These are phyloP conservation scores for Streptopelia turtur DNA, from an alignment of 2,797 vertebrate species.

Conservation along the genomic window DNA sequence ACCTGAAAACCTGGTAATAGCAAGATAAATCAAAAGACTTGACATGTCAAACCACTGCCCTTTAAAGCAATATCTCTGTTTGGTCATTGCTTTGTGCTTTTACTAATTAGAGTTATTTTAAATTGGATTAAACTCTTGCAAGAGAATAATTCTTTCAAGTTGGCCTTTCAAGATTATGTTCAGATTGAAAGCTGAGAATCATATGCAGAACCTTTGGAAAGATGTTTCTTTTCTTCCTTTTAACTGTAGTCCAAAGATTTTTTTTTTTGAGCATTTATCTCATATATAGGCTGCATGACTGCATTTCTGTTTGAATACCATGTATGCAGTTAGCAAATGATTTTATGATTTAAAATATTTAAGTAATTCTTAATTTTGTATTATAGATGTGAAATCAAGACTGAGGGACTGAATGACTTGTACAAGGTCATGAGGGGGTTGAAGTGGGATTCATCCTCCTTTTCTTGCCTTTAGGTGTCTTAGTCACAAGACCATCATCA, in stretches of 20 bases:
- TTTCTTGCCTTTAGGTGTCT: background rate
- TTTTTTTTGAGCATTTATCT: background rate
- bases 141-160: background rate
- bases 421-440: background rate
- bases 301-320: background rate
- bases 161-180: background rate
- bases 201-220: background rate
- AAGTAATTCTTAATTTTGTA: background rate
- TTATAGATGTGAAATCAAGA: background rate
- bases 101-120: background rate
- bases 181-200: background rate
- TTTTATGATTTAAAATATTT: background rate
- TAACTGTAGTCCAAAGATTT: background rate
- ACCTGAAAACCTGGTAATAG: background rate
- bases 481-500: background rate
- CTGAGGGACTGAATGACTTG: background rate
- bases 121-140: background rate
- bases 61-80: background rate
- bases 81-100: background rate
- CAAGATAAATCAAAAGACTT: background rate
- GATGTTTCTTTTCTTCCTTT: background rate
- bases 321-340: background rate
- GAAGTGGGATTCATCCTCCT: background rate
- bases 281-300: background rate
- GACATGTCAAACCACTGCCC: background rate